Evolutionary conservation across 2,113 vertebrate species (phyloP).

Genomic region (Podarcis muralis): DNA sequence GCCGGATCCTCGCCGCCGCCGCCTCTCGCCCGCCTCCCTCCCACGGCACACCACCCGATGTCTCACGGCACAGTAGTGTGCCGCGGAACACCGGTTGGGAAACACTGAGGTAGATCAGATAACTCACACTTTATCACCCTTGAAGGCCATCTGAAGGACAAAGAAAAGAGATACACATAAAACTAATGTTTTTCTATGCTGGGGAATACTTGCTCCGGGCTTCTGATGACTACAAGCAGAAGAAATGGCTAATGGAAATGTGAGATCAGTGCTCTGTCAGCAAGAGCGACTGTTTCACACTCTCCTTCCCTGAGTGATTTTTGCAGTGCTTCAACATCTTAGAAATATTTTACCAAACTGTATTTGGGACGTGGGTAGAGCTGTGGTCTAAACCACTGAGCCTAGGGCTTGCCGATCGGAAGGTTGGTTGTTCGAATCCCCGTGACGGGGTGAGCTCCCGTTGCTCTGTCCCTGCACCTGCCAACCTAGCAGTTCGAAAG

Average conservation of each 20-base stretch:
- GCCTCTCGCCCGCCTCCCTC: too few species aligned
- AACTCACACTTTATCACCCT: slow-evolving; percentile 93
- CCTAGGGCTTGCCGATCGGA: too few species aligned
- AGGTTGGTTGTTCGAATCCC: too few species aligned
- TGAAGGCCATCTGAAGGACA: slow-evolving; percentile 93
- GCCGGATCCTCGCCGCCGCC: too few species aligned
- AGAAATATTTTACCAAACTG: slow-evolving; percentile 28
- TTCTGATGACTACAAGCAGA: neutral
- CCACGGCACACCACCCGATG: too few species aligned
- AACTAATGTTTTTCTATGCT: slow-evolving; percentile 86
- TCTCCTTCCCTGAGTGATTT: neutral
- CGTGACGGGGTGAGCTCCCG: too few species aligned
- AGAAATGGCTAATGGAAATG: slow-evolving; percentile 26
- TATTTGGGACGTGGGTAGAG: slow-evolving; percentile 8
- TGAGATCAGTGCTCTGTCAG: neutral
- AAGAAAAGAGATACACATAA: slow-evolving; percentile 80
- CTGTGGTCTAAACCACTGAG: too few species aligned
- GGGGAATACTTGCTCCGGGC: slow-evolving; percentile 41
- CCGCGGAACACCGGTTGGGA: too few species aligned
- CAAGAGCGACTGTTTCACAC: fast-evolving
- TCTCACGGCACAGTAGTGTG: too few species aligned
- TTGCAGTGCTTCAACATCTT: neutral
- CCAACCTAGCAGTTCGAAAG: too few species aligned
- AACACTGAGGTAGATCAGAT: slow-evolving; percentile 89
- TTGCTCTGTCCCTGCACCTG: too few species aligned